These are phyloP conservation scores for Anolis sagrei DNA, from an alignment of 2,113 vertebrate genomes.

Conservation along the genomic window DNA sequence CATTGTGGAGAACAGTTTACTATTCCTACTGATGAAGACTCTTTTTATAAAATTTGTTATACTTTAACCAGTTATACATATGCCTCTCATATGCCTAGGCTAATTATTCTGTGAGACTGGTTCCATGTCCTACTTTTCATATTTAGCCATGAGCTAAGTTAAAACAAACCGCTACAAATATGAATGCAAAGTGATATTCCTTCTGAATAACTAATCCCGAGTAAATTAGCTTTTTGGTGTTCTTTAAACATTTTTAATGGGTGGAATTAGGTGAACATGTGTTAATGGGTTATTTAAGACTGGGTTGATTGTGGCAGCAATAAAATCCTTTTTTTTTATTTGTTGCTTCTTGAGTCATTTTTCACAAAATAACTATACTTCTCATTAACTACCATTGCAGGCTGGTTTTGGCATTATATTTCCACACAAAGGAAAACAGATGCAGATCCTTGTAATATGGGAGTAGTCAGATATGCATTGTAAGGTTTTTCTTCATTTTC, in stretches of 20 bases:
- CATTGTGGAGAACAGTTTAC: not conserved
- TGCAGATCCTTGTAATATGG: not conserved
- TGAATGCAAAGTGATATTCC: not conserved
- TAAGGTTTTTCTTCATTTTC: not conserved
- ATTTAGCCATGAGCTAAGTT: not conserved
- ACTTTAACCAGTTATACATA: not conserved
- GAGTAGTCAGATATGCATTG: not conserved
- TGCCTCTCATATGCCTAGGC: not conserved
- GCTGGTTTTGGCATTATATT: not conserved
- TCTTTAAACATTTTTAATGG: not conserved
- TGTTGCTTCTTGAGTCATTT: not conserved
- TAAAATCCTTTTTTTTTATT: not conserved
- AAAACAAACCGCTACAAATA: not conserved
- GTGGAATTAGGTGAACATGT: not conserved
- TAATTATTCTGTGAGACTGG: not conserved
- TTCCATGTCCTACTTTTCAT: not conserved
- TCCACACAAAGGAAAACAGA: not conserved
- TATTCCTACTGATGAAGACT: not conserved
- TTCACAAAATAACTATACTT: not conserved
- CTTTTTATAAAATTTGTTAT: not conserved
- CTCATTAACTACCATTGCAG: not conserved
- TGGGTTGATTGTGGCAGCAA: not conserved
- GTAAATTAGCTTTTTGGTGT: not conserved
- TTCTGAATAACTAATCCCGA: not conserved
- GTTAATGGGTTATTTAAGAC: not conserved